phyloP scores from a whole-genome alignment of 2,888 invertebrate genomes.

The Spilarctia lutea region DNA sequence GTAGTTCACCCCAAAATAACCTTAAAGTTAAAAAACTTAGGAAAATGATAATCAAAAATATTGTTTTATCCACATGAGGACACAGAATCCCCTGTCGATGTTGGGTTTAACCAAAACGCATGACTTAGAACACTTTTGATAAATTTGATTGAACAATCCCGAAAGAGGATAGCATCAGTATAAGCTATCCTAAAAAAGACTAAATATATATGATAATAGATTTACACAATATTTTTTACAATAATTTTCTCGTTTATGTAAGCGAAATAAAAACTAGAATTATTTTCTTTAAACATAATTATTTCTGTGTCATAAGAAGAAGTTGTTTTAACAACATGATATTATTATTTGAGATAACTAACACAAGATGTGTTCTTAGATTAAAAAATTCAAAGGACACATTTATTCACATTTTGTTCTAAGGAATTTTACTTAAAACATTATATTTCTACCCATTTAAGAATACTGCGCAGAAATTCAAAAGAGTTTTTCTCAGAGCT shows the following conservation, averaged over 20 bases:
- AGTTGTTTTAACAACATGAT: background rate
- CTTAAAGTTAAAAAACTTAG: no score
- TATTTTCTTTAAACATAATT: background rate
- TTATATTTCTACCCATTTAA: constrained; percentile 5
- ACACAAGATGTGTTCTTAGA: background rate
- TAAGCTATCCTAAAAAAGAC: no score
- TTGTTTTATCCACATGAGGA: no score
- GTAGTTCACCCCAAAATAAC: no score
- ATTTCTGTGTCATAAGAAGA: background rate
- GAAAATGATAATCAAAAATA: no score
- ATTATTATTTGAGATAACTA: background rate
- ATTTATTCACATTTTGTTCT: constrained; percentile 8
- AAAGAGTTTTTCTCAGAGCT: constrained; percentile 9
- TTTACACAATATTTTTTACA: no score
- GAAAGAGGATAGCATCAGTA: no score
- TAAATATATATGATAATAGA: no score
- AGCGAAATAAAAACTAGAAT: no score
- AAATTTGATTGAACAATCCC: background rate
- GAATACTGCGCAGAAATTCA: constrained; percentile 2
- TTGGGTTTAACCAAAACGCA: no score
- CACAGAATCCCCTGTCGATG: no score
- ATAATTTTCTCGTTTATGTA: no score
- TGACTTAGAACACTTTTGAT: background rate
- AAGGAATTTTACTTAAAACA: constrained; percentile 2
- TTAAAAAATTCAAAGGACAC: background rate